These are phyloP conservation scores for Odontomachus brunneus DNA, from an alignment of 1,140 invertebrate species.

Conservation along the genomic window DNA sequence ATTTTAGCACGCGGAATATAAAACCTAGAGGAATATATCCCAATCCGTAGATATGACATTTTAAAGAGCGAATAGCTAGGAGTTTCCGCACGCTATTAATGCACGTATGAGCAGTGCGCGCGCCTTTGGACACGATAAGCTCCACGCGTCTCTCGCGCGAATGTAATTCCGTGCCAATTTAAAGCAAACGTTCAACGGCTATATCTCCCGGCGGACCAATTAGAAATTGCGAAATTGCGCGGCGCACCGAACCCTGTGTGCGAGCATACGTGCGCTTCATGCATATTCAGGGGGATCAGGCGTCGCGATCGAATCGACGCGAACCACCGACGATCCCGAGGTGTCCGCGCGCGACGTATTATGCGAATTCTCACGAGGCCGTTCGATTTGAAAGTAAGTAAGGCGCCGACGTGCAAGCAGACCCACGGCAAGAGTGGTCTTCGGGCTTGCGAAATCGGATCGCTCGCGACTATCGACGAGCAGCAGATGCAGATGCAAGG, in stretches of 20 bases:
- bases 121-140: conserved; percentile 19
- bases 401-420: conserved; percentile 41
- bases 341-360: conserved; percentile 68
- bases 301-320: conserved; percentile 16
- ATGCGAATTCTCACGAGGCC: conserved; percentile 71
- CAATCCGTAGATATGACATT: too few relatives aligned
- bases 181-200: conserved; percentile 3
- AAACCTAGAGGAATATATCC: too few relatives aligned
- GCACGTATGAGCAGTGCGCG: too few relatives aligned
- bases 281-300: conserved; percentile 65
- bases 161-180: background rate
- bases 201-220: conserved; percentile 50
- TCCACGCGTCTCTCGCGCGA: background rate
- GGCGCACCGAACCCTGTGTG: conserved; percentile 1
- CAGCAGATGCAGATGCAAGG: conserved; percentile 62
- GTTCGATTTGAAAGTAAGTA: conserved; percentile 73
- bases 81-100: too few relatives aligned
- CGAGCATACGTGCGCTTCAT: conserved; percentile 42
- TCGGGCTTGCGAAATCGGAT: conserved; percentile 69
- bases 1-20: too few relatives aligned
- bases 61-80: too few relatives aligned
- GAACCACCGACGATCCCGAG: conserved; percentile 49
- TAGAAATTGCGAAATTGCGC: conserved; percentile 60
- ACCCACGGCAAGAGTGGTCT: conserved; percentile 65
- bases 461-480: conserved; percentile 49